phyloP scores from a whole-genome alignment of 2,113 vertebrate species.

The Neotragus pygmaeus region DNA sequence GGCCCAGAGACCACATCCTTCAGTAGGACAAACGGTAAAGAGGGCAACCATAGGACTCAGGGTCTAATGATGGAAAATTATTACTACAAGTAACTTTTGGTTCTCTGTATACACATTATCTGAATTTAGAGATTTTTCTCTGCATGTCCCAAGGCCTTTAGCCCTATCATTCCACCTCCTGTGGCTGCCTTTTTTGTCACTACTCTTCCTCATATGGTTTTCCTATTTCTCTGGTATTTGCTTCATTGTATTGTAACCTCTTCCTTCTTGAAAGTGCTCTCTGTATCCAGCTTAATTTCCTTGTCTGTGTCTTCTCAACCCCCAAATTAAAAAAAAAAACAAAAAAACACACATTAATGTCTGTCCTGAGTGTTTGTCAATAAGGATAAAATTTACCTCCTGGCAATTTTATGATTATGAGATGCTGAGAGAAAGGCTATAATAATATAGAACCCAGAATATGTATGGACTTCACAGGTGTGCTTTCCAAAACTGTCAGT shows the following conservation, averaged over 20 bases:
- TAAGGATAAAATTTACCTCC: neutral
- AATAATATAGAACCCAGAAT: neutral
- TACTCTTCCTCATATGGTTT: neutral
- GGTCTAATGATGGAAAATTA: rapidly evolving
- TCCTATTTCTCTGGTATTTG: neutral
- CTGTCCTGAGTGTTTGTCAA: neutral
- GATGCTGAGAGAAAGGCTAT: neutral
- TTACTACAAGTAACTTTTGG: neutral
- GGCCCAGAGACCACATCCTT: neutral
- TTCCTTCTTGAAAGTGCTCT: neutral
- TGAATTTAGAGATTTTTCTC: neutral
- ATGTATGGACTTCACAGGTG: neutral
- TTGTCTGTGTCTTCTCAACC: neutral
- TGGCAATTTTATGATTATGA: neutral
- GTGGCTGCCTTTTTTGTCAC: neutral
- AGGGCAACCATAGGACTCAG: rapidly evolving
- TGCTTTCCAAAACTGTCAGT: neutral
- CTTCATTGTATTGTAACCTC: neutral
- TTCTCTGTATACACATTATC: neutral
- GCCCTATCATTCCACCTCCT: neutral
- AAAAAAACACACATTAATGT: neutral
- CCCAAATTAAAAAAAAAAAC: neutral
- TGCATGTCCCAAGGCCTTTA: neutral
- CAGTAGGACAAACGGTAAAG: slow-evolving; percentile 25
- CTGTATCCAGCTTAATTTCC: neutral